Evolutionary conservation across 2,888 invertebrate species (phyloP).

Genomic region (Philaethria dido): DNA sequence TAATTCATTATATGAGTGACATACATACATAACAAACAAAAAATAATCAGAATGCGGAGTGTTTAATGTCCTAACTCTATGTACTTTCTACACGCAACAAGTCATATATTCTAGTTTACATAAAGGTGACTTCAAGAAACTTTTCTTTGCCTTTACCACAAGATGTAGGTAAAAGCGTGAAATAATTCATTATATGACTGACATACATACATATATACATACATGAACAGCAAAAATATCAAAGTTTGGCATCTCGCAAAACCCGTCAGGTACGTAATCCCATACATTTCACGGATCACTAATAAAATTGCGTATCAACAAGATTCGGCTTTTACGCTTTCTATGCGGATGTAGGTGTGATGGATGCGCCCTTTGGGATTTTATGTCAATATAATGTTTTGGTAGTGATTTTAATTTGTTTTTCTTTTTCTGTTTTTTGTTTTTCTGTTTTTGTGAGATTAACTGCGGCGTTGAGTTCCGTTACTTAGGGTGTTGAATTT

Average conservation of each 20-base stretch:
- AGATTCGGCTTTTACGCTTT: slow-evolving; percentile 37
- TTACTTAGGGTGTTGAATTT: no score
- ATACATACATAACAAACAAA: no score
- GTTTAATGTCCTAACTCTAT: no score
- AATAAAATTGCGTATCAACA: slow-evolving; percentile 36
- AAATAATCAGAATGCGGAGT: no score
- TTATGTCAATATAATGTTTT: background rate
- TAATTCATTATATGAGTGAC: no score
- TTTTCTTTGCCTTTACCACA: no score
- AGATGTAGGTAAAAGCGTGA: background rate
- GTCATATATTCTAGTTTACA: no score
- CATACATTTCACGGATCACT: slow-evolving; percentile 34
- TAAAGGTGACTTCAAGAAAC: no score
- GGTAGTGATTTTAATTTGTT: background rate
- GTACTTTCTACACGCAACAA: no score
- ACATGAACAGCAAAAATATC: slow-evolving; percentile 11
- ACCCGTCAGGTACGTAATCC: slow-evolving; percentile 23
- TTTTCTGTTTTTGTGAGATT: no score
- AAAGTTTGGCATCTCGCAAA: slow-evolving; percentile 21
- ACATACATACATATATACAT: background rate
- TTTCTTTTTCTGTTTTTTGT: no score
- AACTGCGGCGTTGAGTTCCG: no score
- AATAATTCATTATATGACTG: background rate
- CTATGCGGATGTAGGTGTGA: slow-evolving; percentile 19
- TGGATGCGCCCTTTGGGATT: slow-evolving; percentile 28